Evolutionary conservation across 2,888 invertebrate genomes (phyloP), one percentile per base, ranked within the genome.

Genomic region (Philereme vetulata): DNA sequence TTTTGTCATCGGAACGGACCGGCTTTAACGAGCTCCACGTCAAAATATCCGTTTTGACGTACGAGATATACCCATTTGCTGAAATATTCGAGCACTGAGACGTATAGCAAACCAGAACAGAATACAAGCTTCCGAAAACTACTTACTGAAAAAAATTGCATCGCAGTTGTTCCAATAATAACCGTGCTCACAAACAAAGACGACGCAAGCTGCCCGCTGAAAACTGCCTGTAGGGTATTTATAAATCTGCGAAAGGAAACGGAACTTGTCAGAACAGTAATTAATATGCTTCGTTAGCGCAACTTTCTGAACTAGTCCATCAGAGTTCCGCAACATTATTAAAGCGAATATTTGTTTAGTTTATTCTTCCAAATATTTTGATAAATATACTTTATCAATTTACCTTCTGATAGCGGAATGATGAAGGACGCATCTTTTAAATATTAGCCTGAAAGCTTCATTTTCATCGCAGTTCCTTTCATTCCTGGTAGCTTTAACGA

Each of bases 91-190:
- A 36, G 21, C 35, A 44, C 21, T 6, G 21, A 44, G 44, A 8
- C 7, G 3, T 38, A 4, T 38, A 38, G 4, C 8, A 10, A 5
- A 11, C 34, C n/a, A 6, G 9, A 9, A 47, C 3, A 36, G 10
- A 48, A 48, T 36, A 48, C 4, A 35, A 36, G 4, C 0, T 21
- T 21, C 4, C 4, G 44, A 10, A 1, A 52, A 49, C 38, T 4
- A 56, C 68, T 62, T 70, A 85, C 86, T 36, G 84, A 81, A 64
- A 86, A 68, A 62, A 86, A 77, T 62, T 85, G 84, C 11, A 84
- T 73, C 4, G 78, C 80, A 8, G 82, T 84, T 4, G 77, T 80
- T 4, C 84, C 76, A 53, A 82, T 66, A 62, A 83, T 77, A 7
- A 56, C 68, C 0, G 73, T 69, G 42, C 63, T 78, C 35, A 81